These are phyloP conservation scores for Polia nebulosa DNA, from an alignment of 2,888 invertebrate species.

Conservation along the genomic window DNA sequence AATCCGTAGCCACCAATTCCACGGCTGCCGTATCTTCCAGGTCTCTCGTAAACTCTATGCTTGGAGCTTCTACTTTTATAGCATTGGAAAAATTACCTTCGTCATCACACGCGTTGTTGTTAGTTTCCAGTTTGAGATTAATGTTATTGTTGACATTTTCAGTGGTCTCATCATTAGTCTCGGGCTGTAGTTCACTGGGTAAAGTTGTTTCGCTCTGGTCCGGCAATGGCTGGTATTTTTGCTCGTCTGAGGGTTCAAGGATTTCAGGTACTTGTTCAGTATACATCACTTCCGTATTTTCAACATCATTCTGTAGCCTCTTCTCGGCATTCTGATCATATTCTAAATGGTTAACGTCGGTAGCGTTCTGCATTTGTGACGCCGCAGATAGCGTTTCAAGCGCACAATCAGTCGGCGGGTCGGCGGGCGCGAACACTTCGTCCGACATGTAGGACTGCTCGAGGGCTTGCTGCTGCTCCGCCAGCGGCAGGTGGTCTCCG, in stretches of 20 bases:
- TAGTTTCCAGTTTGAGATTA: conserved; percentile 40
- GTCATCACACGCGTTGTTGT: conserved; percentile 47
- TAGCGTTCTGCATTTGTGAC: conserved; percentile 72
- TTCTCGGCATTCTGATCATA: conserved; percentile 79
- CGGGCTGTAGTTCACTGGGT: conserved; percentile 65
- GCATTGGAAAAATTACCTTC: conserved; percentile 60
- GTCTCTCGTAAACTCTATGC: conserved; percentile 59
- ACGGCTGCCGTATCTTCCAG: conserved; percentile 74
- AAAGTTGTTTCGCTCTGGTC: conserved; percentile 76
- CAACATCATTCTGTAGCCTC: conserved; percentile 77
- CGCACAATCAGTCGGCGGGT: conserved; percentile 74
- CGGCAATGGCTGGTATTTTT: conserved; percentile 69
- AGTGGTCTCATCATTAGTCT: conserved; percentile 40
- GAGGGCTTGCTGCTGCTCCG: conserved; percentile 80
- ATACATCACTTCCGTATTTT: conserved; percentile 74
- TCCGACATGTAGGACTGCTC: conserved; percentile 85
- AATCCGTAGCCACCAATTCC: conserved; percentile 90
- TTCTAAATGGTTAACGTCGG: conserved; percentile 77
- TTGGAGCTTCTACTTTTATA: conserved; percentile 55
- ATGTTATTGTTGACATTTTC: conserved; percentile 37
- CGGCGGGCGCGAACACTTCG: conserved; percentile 75
- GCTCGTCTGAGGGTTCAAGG: conserved; percentile 73
- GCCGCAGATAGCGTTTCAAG: conserved; percentile 75
- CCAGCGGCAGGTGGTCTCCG: conserved; percentile 79
- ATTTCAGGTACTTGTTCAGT: conserved; percentile 82